phyloP scores from a whole-genome alignment of 2,797 vertebrate species.

The Parambassis ranga region DNA sequence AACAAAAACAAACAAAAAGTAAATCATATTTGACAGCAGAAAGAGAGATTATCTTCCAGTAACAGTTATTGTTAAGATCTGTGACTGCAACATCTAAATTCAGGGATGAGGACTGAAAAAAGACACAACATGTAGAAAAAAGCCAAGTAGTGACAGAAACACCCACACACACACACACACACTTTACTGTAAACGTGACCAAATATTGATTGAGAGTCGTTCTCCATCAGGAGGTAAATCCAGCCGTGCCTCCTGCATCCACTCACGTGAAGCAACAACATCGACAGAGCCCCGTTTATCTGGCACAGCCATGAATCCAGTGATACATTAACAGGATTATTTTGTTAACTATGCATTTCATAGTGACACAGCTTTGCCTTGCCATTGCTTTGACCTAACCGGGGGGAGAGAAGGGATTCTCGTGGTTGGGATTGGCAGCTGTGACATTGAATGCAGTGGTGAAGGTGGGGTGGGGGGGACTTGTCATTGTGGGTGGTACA shows the following conservation, averaged over 20 bases:
- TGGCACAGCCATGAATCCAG: constrained; percentile 10
- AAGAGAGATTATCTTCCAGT: background rate
- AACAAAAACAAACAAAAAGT: background rate
- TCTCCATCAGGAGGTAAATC: constrained; percentile 55
- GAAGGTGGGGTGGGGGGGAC: constrained; percentile 34
- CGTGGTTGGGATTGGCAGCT: constrained; percentile 64
- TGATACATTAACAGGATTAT: constrained; percentile 57
- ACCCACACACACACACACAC: constrained; percentile 2
- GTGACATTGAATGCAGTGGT: constrained; percentile 71
- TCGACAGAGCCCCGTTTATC: constrained; percentile 23
- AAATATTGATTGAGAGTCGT: constrained; percentile 39
- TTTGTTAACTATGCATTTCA: constrained; percentile 66
- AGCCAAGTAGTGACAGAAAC: background rate
- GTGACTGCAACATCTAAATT: constrained; percentile 19
- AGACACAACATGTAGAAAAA: constrained; percentile 18
- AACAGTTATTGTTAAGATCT: background rate
- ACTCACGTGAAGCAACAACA: background rate
- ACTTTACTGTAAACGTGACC: constrained; percentile 19
- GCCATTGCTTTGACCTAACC: constrained; percentile 70
- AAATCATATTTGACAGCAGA: background rate
- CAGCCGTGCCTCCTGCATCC: constrained; percentile 15
- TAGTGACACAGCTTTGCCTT: constrained; percentile 63
- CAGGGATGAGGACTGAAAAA: constrained; percentile 10
- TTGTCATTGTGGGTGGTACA: constrained; percentile 72
- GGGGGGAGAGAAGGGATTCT: constrained; percentile 47